Base-by-base conservation (phyloP, 2,113 vertebrate species). In the Dipodomys ordii region DNA sequence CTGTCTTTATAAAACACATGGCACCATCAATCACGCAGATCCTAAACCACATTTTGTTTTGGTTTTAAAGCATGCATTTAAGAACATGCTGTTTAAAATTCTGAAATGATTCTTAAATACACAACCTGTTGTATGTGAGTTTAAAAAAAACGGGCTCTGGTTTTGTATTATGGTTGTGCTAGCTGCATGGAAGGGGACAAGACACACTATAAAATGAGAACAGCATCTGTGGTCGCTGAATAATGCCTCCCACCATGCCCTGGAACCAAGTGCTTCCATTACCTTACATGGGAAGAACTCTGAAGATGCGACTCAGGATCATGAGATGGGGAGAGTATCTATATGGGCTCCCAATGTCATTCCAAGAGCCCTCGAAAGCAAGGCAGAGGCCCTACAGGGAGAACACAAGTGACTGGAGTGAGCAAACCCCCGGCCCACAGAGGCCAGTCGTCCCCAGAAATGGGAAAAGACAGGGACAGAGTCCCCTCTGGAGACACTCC, bases 71-170 rank as follows among this genome's bases (percentile, higher is more conserved):
- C 1, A 49, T 67, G 27, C 64, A 76, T 60, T 76, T 32, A 27
- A 82, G 23, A 64, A 57, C 80, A 73, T 32, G 23, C 13, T 84
- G 88, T 92, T 84, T 22, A 73, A 90, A 89, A 92, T 6, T 64
- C 39, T 92, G 23, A 97, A 95, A 87, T 87, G 30, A 81, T 81
- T 84, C 32, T 73, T 72, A 92, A 91, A 81, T 57, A 60, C 1
- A 78, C 72, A 95, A 65, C 44, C 8, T 32, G 20, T 5, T 85
- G 3, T 87, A 87, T n/a, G 32, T 28, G 30, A 69, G 68, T 89
- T 39, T 18, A 39, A 44, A 57, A 57, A 57, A 57, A 18, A 78
- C 4, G 12, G 44, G 6, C 35, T 94, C 69, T 82, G 83, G 23
- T 16, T 57, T 57, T 57, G 53, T 16, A 74, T 90, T 76, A 57